These are phyloP conservation scores for Chiloscyllium punctatum DNA, from an alignment of 2,797 vertebrate genomes.

Conservation along the genomic window DNA sequence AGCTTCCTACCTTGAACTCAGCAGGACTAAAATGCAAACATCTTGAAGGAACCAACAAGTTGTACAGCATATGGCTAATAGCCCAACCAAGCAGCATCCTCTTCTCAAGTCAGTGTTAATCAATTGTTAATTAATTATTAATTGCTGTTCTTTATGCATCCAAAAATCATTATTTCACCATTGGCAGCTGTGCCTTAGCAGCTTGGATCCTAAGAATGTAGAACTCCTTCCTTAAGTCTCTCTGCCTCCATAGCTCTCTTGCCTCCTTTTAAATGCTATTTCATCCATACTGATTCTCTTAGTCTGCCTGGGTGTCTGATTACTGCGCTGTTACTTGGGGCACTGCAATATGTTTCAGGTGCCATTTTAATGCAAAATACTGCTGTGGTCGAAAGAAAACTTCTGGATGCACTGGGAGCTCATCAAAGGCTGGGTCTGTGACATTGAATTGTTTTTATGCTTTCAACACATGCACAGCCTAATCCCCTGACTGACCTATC, in stretches of 20 bases:
- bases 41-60: no score
- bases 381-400: not conserved
- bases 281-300: not conserved
- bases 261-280: not conserved
- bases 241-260: not conserved
- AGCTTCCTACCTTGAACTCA: no score
- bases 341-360: not conserved
- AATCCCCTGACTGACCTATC: not conserved
- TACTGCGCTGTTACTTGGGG: not conserved
- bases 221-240: not conserved
- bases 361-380: not conserved
- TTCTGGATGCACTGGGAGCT: not conserved
- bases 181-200: not conserved
- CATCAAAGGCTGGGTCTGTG: not conserved
- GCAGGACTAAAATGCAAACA: no score
- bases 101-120: no score
- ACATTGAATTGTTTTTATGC: not conserved
- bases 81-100: no score
- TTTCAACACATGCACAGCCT: not conserved
- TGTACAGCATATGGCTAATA: no score
- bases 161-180: not conserved
- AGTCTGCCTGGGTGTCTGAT: not conserved
- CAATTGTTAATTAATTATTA: no score
- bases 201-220: not conserved
- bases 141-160: not conserved